Base-by-base conservation (phyloP, 2,797 vertebrate species). In the Myiotriccus ornatus region DNA sequence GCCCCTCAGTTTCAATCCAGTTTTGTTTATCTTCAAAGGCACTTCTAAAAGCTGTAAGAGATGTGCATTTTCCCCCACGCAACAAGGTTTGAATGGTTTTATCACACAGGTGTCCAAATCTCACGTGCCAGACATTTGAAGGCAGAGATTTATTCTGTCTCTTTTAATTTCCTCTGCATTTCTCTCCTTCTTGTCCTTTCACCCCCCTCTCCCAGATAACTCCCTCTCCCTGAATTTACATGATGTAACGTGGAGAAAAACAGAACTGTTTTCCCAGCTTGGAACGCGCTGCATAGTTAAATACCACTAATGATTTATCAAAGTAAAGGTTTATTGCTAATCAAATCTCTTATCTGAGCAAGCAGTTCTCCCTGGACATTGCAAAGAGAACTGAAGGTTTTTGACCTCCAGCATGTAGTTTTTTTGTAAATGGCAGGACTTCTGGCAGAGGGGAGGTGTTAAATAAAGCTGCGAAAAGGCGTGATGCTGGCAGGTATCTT, bases 91-190 rank as follows among this genome's bases (percentile, higher is more conserved):
- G 50, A 19, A 27, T 34, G 44, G 9, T 43, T 34, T 68, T 62
- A 59, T 60, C 82, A 68, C 35, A 27, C 43, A 19, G 32, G 67
- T 74, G 59, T 76, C 73, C 62, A 57, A 71, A 77, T 18, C 9
- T 86, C 30, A 47, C 22, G 27, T 69, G 60, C 56, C 41, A 81
- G 91, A 87, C 19, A 57, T 84, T 55, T 85, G 50, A 96, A 75
- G 76, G 23, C 6, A 84, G 25, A 30, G 35, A 85, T 93, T 96
- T 84, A 87, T 64, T 93, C 91, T 95, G 52, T 95, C 85, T 75
- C 34, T 87, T 84, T 93, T 93, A 74, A 80, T 97, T 96, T 93
- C 59, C 41, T 81, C 43, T 65, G 28, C 7, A 2, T 80, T 89
- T 85, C 17, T 65, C 16, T 87, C 32, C 43, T 75, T 28, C 41